Evolutionary conservation across 2,888 invertebrate genomes (phyloP).

Genomic region (Stenodema calcarata): DNA sequence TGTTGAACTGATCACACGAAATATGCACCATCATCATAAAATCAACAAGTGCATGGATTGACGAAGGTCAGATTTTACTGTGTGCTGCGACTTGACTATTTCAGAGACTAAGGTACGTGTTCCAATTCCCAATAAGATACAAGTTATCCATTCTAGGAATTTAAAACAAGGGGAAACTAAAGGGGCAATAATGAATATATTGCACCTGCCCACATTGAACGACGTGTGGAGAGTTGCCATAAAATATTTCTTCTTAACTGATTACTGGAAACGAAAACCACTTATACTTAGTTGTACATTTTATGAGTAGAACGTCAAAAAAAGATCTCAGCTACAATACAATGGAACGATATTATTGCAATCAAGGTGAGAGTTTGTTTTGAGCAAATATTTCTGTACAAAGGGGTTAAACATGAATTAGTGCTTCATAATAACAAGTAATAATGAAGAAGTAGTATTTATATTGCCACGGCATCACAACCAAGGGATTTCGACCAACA

Average conservation of each 20-base stretch:
- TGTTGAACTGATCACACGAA: not conserved
- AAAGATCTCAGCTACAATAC: not conserved
- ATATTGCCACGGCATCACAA: constrained; percentile 52
- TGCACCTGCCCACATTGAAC: no score
- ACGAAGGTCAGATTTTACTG: not conserved
- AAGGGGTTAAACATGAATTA: constrained; percentile 20
- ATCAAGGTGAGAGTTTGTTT: constrained; percentile 18
- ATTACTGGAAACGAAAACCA: not conserved
- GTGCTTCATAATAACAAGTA: constrained; percentile 31
- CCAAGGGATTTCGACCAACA: constrained; percentile 46
- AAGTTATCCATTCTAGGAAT: not conserved
- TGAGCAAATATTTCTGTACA: constrained; percentile 49
- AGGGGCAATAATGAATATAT: not conserved
- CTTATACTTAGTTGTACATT: not conserved
- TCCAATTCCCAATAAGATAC: no score
- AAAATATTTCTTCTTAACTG: not conserved
- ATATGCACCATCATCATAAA: not conserved
- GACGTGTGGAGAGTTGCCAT: not conserved
- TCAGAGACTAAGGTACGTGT: no score
- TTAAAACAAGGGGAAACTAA: not conserved
- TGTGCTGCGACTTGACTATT: not conserved
- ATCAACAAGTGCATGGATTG: not conserved
- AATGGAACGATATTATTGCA: constrained; percentile 36
- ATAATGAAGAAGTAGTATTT: constrained; percentile 15
- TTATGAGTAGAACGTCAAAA: not conserved